Evolutionary conservation across 1,140 invertebrate genomes (phyloP).

Genomic region (Eupeodes corollae): DNA sequence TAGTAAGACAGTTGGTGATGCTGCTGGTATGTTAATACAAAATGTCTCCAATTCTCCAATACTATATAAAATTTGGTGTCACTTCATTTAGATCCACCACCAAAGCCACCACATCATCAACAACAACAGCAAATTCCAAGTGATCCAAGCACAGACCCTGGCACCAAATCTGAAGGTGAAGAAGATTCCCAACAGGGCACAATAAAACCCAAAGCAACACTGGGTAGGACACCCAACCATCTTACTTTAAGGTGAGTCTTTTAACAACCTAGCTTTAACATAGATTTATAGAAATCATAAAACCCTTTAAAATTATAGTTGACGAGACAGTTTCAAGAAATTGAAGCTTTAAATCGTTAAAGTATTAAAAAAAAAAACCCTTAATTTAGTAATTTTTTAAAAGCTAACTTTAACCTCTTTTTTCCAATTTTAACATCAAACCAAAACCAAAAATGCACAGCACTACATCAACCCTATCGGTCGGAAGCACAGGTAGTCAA

Average conservation of each 20-base stretch:
- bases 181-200: slow-evolving; percentile 63
- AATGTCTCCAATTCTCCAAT: neutral
- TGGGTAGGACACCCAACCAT: slow-evolving; percentile 83
- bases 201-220: slow-evolving; percentile 54
- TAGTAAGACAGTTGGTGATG: slow-evolving; percentile 82
- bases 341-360: neutral
- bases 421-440: too few relatives aligned
- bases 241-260: slow-evolving; percentile 61
- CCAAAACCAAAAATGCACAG: slow-evolving; percentile 37
- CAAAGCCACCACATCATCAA: slow-evolving; percentile 25
- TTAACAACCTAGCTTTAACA: neutral
- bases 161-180: slow-evolving; percentile 76
- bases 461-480: slow-evolving; percentile 86
- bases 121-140: slow-evolving; percentile 18
- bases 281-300: too few relatives aligned
- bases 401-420: neutral
- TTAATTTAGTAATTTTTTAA: neutral
- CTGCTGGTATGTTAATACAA: slow-evolving; percentile 46
- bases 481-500: slow-evolving; percentile 85
- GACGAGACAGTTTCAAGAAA: too few relatives aligned
- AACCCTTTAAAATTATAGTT: neutral
- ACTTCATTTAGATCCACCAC: slow-evolving; percentile 26
- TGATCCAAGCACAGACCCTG: slow-evolving; percentile 52
- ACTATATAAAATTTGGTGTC: slow-evolving; percentile 12
- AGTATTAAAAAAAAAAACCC: neutral